Base-by-base conservation (phyloP, 2,113 vertebrate species). In the Rhinoderma darwinii region DNA sequence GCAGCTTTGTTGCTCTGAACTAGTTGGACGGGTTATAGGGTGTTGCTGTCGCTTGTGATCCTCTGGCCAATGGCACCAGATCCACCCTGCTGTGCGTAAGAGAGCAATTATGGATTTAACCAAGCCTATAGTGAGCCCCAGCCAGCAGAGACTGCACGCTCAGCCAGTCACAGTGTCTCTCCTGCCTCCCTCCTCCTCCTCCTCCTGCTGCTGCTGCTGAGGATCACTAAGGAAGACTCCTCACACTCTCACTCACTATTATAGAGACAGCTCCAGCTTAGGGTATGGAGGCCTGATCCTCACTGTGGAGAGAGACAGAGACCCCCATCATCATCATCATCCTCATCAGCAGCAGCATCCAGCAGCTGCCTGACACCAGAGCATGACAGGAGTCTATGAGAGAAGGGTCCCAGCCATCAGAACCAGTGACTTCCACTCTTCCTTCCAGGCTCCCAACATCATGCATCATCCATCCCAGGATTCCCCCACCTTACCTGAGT, bases 41-140 rank as follows among this genome's bases (percentile, higher is more conserved):
- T 97, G 97, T 97, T 93, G 92, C 94, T 95, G 90, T 72, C 96
- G 91, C 94, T 93, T 93, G 92, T 91, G 96, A 93, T 93, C 94
- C 96, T 95, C 95, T 96, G 97, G 96, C 98, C 98, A 99, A 98
- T 99, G 96, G 97, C 97, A 97, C 96, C 96, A 94, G 96, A 96
- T 98, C 98, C 97, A 97, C 96, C 98, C 97, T 95, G 96, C 96
- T 97, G 97, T 97, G 98, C 97, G 98, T 99, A 98, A 98, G 96
- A 97, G 97, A 94, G 95, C 96, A 96, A 95, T 97, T 97, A 96
- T 95, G 96, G 96, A 98, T 98, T 99, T 99, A 99, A 98, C 97
- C 97, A 98, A 96, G 97, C 96, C 96, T 95, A 94, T 96, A 96
- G 98, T 97, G 95, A 92, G 94, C 94, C 96, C 94, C 95, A 95